Evolutionary conservation across 2,888 invertebrate genomes (phyloP), one percentile per base, ranked within the genome.

Genomic region (Coenonympha arcania): DNA sequence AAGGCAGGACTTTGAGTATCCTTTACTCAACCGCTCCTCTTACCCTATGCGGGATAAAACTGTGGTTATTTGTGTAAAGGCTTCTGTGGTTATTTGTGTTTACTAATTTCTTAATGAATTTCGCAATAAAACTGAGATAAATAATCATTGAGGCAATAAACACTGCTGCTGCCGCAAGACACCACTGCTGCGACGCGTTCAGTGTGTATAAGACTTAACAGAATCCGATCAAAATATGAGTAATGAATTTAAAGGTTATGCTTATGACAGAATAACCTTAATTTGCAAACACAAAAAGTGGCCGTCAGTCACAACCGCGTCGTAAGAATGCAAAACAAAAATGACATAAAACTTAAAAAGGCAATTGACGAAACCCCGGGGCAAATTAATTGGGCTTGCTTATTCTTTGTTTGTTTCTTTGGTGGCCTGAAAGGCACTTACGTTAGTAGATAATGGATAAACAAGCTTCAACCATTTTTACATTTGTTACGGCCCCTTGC

Each of bases 181-280:
- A n/a, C n/a, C n/a, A n/a, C n/a, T n/a, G n/a, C n/a, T n/a, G n/a
- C n/a, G n/a, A n/a, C n/a, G n/a, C n/a, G n/a, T n/a, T n/a, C n/a
- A n/a, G n/a, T n/a, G n/a, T n/a, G n/a, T n/a, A n/a, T n/a, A n/a
- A n/a, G n/a, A n/a, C n/a, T n/a, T 49, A 41, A 42, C 34, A 28
- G 41, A 40, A 34, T 36, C 45, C 33, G 42, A 49, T 52, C 64
- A 66, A 74, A 75, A 76, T 66, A 72, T 79, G 82, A 70, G 66
- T 79, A 70, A 78, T 82, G 81, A 84, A 82, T 81, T 79, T 79
- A 82, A 82, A 81, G 80, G 80, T 78, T 80, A 79, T 79, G 82
- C n/a, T n/a, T n/a, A n/a, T n/a, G n/a, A n/a, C n/a, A 80, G 80
- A 78, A 77, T 82, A 79, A 77, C 76, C 73, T 82, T 80, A 83